These are phyloP conservation scores for Phalacrocorax pelagicus DNA, from an alignment of 2,113 vertebrate species.

Conservation along the genomic window DNA sequence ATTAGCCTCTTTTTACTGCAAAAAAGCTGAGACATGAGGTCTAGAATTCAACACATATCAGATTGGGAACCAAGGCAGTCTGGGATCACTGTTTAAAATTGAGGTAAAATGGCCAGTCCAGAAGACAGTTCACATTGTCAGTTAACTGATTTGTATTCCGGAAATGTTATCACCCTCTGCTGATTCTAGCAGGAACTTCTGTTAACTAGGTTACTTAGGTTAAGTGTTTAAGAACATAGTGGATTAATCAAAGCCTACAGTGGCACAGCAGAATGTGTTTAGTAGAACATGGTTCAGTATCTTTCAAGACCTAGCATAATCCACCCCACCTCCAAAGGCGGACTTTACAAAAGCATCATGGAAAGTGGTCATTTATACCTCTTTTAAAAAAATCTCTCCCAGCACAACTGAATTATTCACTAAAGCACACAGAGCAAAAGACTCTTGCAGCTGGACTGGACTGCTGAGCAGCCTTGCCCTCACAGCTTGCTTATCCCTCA, in stretches of 20 bases:
- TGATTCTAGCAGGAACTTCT: background rate
- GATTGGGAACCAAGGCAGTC: background rate
- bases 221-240: background rate
- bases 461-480: background rate
- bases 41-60: background rate
- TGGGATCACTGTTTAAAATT: background rate
- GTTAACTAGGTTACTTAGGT: background rate
- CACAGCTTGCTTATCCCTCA: background rate
- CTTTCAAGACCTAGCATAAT: background rate
- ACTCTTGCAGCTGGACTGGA: background rate
- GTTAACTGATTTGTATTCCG: background rate
- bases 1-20: background rate
- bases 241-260: background rate
- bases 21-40: background rate
- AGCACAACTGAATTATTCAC: background rate
- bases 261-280: background rate
- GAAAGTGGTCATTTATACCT: background rate
- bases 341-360: background rate
- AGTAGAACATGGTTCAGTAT: background rate
- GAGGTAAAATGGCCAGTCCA: background rate
- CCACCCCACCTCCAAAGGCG: background rate
- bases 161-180: background rate
- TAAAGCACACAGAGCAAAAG: background rate
- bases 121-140: background rate
- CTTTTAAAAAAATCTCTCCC: background rate